Percentiles rank a stretch among this genome's conserved stretches.
These are phyloP conservation scores for Bombus affinis DNA, from an alignment of 1,140 invertebrate species.

Conservation along the genomic window DNA sequence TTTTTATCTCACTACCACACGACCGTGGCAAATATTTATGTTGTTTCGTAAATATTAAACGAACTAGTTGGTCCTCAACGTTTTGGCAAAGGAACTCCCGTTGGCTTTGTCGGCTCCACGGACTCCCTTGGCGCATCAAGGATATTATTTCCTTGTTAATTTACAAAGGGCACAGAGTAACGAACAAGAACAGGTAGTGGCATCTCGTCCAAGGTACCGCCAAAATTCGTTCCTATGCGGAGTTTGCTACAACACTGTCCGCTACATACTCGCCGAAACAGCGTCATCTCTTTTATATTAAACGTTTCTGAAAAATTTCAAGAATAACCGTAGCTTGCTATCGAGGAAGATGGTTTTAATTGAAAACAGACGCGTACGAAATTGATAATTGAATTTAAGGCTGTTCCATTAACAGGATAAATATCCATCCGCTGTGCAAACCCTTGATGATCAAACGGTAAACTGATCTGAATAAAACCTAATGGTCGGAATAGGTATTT, in stretches of 20 bases:
- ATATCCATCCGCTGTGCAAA: background rate
- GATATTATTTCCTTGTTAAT: conserved; percentile 21
- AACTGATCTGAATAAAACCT: conserved; percentile 1
- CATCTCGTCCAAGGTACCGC: background rate
- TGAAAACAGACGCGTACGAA: background rate
- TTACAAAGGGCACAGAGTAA: background rate
- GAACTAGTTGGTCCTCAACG: background rate
- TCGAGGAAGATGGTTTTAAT: too few relatives aligned
- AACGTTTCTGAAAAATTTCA: too few relatives aligned
- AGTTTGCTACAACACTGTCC: too few relatives aligned
- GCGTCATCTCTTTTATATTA: too few relatives aligned
- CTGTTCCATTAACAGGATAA: background rate
- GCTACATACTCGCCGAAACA: too few relatives aligned
- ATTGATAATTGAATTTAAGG: background rate
- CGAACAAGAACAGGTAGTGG: too few relatives aligned
- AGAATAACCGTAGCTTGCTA: too few relatives aligned
- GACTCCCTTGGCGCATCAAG: background rate
- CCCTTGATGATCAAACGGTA: background rate
- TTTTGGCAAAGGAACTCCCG: background rate
- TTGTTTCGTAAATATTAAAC: background rate
- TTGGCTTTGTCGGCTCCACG: background rate
- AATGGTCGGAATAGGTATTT: background rate
- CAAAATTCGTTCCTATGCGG: background rate
- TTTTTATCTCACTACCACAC: background rate
- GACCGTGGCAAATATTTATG: background rate